Base-by-base conservation (phyloP, 2,888 invertebrate genomes). In the Lymantria dispar region DNA sequence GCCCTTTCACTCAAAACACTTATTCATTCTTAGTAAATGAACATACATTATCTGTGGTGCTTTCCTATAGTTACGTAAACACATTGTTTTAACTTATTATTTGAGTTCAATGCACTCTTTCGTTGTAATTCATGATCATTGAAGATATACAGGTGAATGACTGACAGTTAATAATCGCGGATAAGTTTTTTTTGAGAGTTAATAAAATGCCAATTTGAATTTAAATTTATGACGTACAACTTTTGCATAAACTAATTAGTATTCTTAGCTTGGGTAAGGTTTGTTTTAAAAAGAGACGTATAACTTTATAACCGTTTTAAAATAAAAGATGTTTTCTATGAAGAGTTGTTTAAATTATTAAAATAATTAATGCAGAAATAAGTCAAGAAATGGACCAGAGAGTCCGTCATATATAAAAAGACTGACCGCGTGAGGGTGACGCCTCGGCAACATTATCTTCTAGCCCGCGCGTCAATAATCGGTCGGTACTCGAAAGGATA, bases 41-140 rank as follows among this genome's bases (percentile, higher is more conserved):
- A 10, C 12, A 14, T 40, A 14, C 14, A 40, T 40, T 14, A 44
- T 36, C 38, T 40, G 15, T 13, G 15, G 14, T 15, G 10, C 10
- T n/a, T 43, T 43, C 39, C 11, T 44, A 36, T 33, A 37, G 33
- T 53, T 53, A 51, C 52, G 46, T 52, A 54, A 58, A 56, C 58
- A 53, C 43, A 14, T 40, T 40, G 40, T 40, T 40, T 40, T 40
- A 40, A 40, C n/a, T 51, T 51, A 50, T 48, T 42, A 42, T 31
- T 10, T 10, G 45, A 31, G 56, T 47, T 64, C 53, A 57, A 57
- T 22, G 49, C 49, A 53, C 61, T 50, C 48, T 38, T 50, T 48
- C 48, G 41, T 31, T 45, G 40, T 52, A 56, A 56, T 49, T 47
- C 36, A 40, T 45, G 49, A 33, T 45, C 43, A 41, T 43, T 44